These are phyloP conservation scores for Andricus quercusramuli DNA, from an alignment of 2,888 invertebrate species.

Conservation along the genomic window DNA sequence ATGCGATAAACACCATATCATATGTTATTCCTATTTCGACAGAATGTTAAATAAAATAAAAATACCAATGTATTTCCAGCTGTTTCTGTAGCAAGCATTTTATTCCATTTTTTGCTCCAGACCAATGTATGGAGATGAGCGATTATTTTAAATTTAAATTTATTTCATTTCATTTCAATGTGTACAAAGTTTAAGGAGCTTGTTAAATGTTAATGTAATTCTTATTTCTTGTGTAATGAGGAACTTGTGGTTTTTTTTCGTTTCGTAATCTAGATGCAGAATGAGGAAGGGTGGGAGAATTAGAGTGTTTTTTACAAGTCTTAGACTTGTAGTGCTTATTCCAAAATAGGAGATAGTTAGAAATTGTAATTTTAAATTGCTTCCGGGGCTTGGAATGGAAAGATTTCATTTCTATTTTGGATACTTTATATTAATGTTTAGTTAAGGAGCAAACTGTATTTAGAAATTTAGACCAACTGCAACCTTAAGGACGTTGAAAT, in stretches of 20 bases:
- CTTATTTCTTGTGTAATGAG: not conserved
- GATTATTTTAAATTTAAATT: constrained; percentile 28
- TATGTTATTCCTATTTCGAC: constrained; percentile 29
- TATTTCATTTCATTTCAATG: constrained; percentile 4
- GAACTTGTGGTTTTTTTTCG: not conserved
- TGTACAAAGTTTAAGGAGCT: not conserved
- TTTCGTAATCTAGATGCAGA: not conserved
- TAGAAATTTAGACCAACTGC: no score
- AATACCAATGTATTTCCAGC: constrained; percentile 10
- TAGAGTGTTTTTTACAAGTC: no score
- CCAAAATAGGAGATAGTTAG: no score
- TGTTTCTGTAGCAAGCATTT: constrained; percentile 25
- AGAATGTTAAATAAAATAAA: constrained; percentile 34
- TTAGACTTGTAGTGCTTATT: no score
- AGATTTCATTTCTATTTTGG: no score
- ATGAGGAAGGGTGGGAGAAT: no score
- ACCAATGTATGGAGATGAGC: constrained; percentile 27
- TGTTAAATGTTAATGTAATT: constrained; percentile 2
- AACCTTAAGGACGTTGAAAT: no score
- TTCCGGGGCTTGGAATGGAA: no score
- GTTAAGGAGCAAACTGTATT: no score
- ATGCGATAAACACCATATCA: constrained; percentile 37
- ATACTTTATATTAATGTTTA: no score
- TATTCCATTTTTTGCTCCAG: constrained; percentile 37
- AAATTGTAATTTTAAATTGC: no score